phyloP scores from a whole-genome alignment of 2,888 invertebrate species.

The Stratiomys singularior region DNA sequence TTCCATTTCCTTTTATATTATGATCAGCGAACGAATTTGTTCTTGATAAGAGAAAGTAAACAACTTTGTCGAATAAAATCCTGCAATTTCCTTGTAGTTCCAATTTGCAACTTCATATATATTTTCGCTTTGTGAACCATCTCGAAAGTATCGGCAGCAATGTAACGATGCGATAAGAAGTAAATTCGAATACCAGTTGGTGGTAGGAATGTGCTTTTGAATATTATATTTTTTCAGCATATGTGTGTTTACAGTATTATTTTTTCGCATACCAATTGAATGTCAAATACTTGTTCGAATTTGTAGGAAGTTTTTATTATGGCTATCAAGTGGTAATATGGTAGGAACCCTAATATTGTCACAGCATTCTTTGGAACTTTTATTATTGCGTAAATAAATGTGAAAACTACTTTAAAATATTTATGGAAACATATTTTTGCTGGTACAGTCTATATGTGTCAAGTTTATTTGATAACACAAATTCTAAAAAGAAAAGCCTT shows the following conservation, averaged over 20 bases:
- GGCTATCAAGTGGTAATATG: no score
- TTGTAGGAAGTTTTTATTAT: no score
- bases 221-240: not conserved
- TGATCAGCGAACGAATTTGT: slow-evolving; percentile 44
- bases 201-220: not conserved
- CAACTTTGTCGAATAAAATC: slow-evolving; percentile 35
- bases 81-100: slow-evolving; percentile 8
- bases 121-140: not conserved
- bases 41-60: slow-evolving; percentile 41
- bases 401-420: no score
- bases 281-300: not conserved
- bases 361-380: no score
- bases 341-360: no score
- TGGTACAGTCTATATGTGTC: no score
- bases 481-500: no score
- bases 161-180: slow-evolving; percentile 10
- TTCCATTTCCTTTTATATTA: slow-evolving; percentile 46
- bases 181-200: not conserved
- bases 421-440: no score
- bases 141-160: slow-evolving; percentile 3
- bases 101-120: slow-evolving; percentile 19
- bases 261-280: slow-evolving; percentile 16
- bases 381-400: no score
- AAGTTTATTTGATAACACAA: no score
- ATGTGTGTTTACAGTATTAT: slow-evolving; percentile 8